Base-by-base conservation (phyloP, 2,888 invertebrate genomes). In the Xiphydria camelus region DNA sequence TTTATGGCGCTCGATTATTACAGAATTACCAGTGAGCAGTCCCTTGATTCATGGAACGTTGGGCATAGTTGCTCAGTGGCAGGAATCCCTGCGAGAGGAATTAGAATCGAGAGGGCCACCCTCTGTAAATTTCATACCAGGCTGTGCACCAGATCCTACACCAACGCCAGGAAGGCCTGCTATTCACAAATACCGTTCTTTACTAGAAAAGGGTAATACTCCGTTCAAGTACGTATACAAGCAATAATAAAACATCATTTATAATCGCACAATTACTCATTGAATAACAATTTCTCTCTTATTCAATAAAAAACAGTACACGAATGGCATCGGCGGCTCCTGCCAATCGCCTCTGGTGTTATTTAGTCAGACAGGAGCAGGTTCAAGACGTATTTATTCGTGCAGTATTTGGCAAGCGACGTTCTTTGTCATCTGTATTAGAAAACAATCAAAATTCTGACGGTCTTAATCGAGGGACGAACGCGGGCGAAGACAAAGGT, bases 341-440 rank as follows among this genome's bases (percentile, higher is more conserved):
- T 0, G 87, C 88, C 4, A 80, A 89, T 49, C 83, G 97, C 3
- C 78, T 99, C 4, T 99, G 99, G 99, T 89, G 87, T 66, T 95
- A 86, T 75, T 80, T 99, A 51, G 92, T 98, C 2, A 83, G 90
- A 34, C 96, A 99, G 76, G 95, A 97, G 75, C 79, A 83, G 32
- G 90, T 97, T 19, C 94, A 95, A 74, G 92, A 97, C 61, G 83
- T 94, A 45, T 99, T 99, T 77, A 93, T 99, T 66, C 85, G 94
- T 45, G 92, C 94, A 51, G 91, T 99, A 48, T 99, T 97, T 75
- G 90, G 91, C 1, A 89, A 89, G 57, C 83, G 87, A 14, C 82
- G 86, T 36, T 80, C 80, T 1, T 64, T 82, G 33, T 77, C 79
- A 20, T 79, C 83, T 18, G 77, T 81, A 43, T 81, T 71, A 25